Base-by-base conservation (phyloP, 2,113 vertebrate genomes). In the Hipposideros armiger region DNA sequence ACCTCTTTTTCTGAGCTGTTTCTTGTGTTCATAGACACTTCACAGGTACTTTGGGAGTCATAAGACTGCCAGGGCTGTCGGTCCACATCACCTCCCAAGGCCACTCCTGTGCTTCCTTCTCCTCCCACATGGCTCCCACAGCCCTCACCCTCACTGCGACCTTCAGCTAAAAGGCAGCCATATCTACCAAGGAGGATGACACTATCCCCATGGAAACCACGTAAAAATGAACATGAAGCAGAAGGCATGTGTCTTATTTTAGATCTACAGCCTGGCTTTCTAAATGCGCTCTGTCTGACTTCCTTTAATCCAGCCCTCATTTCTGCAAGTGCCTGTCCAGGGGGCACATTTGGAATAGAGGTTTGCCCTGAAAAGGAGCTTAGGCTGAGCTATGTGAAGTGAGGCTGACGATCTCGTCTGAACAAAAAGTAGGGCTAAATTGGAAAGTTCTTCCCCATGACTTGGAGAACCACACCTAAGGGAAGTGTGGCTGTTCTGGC, bases 151-250 rank as follows among this genome's bases (percentile, higher is more conserved):
- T 58, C 15, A 60, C 15, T 58, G 5, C 0, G 50, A 15, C 9
- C 11, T 17, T 84, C 40, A 54, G 32, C 47, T 66, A 28, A 80
- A 84, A 70, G 50, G 67, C 45, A 64, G 45, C 16, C 15, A 7
- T 32, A 16, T 70, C 40, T 87, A 24, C 54, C 54, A n/a, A 69
- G 20, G 40, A 78, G 70, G 36, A 87, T 20, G n/a, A 50, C 15
- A 88, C 16, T 32, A 64, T 90, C 30, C 54, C 91, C 72, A 36
- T 56, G 89, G 93, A 96, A 96, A 93, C 77, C 32, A 58, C 13
- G 69, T n/a, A 40, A 77, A 85, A 90, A 69, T 50, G 52, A 87
- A 67, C 91, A 85, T 30, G 30, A 95, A 95, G 28, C 32, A 87
- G 66, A 94, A 87, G 32, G 4, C 13, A 11, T 28, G 40, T 56